Base-by-base conservation (phyloP, 2,888 invertebrate genomes). In the Endomychus coccineus region DNA sequence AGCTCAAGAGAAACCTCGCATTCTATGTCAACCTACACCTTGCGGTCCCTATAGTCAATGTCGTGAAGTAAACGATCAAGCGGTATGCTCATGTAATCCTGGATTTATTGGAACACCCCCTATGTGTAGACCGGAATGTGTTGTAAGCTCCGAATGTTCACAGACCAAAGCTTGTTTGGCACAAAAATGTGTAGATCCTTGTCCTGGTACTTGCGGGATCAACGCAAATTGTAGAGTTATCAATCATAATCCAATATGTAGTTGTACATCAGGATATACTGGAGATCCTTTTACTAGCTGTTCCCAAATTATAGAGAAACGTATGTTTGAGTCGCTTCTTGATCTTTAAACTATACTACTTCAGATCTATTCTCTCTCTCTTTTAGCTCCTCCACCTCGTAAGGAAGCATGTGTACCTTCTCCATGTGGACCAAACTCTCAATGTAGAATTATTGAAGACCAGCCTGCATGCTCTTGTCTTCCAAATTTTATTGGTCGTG, bases 391-490 rank as follows among this genome's bases (percentile, higher is more conserved):
- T 21, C 55, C 66, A 38, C 61, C 64, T 32, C 55, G 66, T 34
- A 61, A 56, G 48, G 59, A 61, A 42, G 86, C 86, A 16, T 88
- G 88, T 59, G 68, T 73, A 29, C 86, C 87, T 9, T 83, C 84
- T 44, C 88, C 87, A 0, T 88, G 88, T 60, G 88, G 88, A 35
- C 83, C 85, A 1, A 80, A 87, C 58, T 84, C 87, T 3, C 80
- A 84, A 59, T 88, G 88, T 58, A 77, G 82, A 44, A 75, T 83
- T 28, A 80, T 87, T 45, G 83, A 84, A 36, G 77, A 79, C 40
- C 83, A 86, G 64, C 80, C 86, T n/a, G 87, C 87, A 30, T 88
- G 88, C 59, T 86, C 87, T 28, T 89, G 88, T 62, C 67, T 82
- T 48, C 71, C 77, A 15, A 83, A 86, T 57, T 88, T 80, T 58